phyloP scores from a whole-genome alignment of 2,888 invertebrate genomes.

The Dynastes hyllus region DNA sequence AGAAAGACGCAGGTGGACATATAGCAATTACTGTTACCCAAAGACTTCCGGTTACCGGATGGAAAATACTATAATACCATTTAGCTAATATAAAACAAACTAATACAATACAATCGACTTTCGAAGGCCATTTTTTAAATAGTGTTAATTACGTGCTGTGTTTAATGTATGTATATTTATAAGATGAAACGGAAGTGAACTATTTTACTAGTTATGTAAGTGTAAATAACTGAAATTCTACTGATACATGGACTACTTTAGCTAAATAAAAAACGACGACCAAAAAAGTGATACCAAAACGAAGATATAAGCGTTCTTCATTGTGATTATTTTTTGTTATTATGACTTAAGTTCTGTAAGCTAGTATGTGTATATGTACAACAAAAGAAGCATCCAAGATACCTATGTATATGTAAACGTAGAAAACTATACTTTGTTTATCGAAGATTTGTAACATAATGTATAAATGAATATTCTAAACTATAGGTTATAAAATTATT shows the following conservation, averaged over 20 bases:
- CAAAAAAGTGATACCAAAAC: conserved; percentile 35
- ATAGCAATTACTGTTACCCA: conserved; percentile 64
- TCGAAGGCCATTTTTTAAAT: neutral
- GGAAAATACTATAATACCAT: conserved; percentile 50
- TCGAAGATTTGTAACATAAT: conserved; percentile 27
- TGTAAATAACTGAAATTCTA: neutral
- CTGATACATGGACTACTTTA: neutral
- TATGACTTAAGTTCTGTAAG: conserved; percentile 19
- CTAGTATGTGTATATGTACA: conserved; percentile 8
- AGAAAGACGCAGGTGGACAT: conserved; percentile 56
- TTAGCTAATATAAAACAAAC: conserved; percentile 3
- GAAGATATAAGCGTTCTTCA: conserved; percentile 26
- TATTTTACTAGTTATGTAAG: conserved; percentile 9
- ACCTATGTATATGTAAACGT: conserved; percentile 8
- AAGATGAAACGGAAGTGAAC: neutral
- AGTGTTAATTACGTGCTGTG: conserved; percentile 20
- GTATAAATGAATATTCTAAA: conserved; percentile 26
- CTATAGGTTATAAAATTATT: conserved; percentile 22
- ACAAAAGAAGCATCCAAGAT: neutral
- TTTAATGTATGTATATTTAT: conserved; percentile 31
- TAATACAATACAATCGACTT: neutral
- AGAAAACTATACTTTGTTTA: conserved; percentile 34
- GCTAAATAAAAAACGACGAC: conserved; percentile 3
- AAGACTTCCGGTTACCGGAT: conserved; percentile 45
- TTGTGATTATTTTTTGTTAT: conserved; percentile 31